Conservation (phyloP, 2,113 vertebrate genomes). For the Kryptolebias marmoratus region DNA sequence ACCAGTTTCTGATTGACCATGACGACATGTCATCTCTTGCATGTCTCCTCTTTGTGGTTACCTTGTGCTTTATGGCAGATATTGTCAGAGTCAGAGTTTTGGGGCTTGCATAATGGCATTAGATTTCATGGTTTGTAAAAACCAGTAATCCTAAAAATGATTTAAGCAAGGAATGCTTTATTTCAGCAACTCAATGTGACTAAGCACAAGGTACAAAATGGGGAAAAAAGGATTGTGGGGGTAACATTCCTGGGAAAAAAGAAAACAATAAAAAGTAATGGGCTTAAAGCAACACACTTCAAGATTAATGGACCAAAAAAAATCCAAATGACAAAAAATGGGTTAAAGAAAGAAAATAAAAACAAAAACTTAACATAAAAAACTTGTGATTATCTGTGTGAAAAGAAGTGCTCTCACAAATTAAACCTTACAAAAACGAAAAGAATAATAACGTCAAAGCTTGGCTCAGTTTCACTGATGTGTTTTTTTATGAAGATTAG, state of each 20-base stretch:
- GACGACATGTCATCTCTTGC: conserved; percentile 45
- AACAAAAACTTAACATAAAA: conserved; percentile 26
- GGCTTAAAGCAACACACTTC: conserved; percentile 46
- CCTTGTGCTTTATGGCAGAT: conserved; percentile 57
- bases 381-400: conserved; percentile 6
- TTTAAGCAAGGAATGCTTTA: conserved; percentile 34
- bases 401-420: conserved; percentile 16
- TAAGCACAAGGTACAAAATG: conserved; percentile 28
- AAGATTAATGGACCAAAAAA: conserved; percentile 43
- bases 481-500: conserved; percentile 13
- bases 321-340: conserved; percentile 43
- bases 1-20: conserved; percentile 44
- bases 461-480: not conserved
- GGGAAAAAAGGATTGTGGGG: conserved; percentile 25
- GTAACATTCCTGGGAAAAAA: conserved; percentile 35
- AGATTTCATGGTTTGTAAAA: conserved; percentile 45
- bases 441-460: not conserved
- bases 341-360: conserved; percentile 18
- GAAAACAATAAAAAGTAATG: conserved; percentile 54
- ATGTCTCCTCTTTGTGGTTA: conserved; percentile 36
- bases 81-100: conserved; percentile 42
- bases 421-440: not conserved
- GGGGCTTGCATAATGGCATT: conserved; percentile 32
- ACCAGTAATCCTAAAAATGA: conserved; percentile 46
- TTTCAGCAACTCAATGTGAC: conserved; percentile 53